Percentiles rank a stretch among this genome's conserved stretches.
Conservation (phyloP, 2,888 invertebrate species). For the Palloptera scutellata region DNA sequence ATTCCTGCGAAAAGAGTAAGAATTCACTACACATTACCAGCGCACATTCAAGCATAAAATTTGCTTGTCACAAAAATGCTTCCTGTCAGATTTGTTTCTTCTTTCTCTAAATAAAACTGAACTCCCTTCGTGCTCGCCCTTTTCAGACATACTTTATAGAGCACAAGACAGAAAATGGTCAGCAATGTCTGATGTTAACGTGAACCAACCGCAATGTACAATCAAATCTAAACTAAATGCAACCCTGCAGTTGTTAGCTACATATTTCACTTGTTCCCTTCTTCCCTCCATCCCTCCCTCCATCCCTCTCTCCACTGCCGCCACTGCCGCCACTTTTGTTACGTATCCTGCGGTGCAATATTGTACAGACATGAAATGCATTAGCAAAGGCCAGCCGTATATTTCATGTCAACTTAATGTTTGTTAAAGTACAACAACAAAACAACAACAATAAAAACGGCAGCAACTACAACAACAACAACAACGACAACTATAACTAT, state of each 20-base stretch:
- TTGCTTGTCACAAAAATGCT: conserved; percentile 62
- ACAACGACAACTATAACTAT: background rate
- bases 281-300: background rate
- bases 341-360: conserved; percentile 15
- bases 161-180: too few relatives aligned
- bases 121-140: too few relatives aligned
- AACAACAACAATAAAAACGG: too few relatives aligned
- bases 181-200: too few relatives aligned
- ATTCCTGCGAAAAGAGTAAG: background rate
- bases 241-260: too few relatives aligned
- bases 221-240: too few relatives aligned
- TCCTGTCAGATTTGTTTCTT: conserved; percentile 55
- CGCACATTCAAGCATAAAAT: conserved; percentile 58
- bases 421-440: background rate
- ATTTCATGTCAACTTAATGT: conserved; percentile 27
- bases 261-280: background rate
- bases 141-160: too few relatives aligned
- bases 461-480: too few relatives aligned
- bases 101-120: background rate
- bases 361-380: conserved; percentile 19
- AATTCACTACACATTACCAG: background rate
- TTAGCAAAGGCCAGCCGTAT: conserved; percentile 12
- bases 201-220: too few relatives aligned
- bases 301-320: background rate
- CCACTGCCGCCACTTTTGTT: background rate